Evolutionary conservation across 2,888 invertebrate genomes (phyloP), one percentile per base, ranked within the genome.

Genomic region (Peribatodes rhomboidaria): DNA sequence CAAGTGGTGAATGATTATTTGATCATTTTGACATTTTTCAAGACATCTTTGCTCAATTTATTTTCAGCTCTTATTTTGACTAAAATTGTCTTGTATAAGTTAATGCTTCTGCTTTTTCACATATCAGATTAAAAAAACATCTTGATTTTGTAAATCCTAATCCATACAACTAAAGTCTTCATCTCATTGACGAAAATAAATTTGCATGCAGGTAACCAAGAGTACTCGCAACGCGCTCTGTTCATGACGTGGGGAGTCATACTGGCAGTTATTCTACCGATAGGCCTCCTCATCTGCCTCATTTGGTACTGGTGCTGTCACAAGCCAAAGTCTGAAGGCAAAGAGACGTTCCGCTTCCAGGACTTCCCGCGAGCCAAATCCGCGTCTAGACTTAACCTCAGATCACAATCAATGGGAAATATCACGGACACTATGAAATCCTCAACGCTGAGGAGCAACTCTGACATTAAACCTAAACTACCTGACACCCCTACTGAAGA

Each of bases 241-340:
- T 96, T 96, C 91, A 94, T 96, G 81, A 96, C 96, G 75, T 95
- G 96, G 89, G 96, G 95, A 82, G 94, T 97, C 88, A 95, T 97
- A 85, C 82, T 96, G 83, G 95, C 95, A 79, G 94, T 97, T 77
- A 94, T 97, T 86, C 89, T 96, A 81, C 97, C 97, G 74, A 85
- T 94, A 85, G 86, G 94, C 69, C 94, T 95, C 82, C 93, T 94
- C 76, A 93, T 95, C 79, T 95, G 95, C 83, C 94, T 94, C 56
- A 86, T 94, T 69, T 95, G 95, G 94, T 95, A 94, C 87, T 95
- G 94, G 92, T 95, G 95, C 83, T 94, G 94, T 86, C 73, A 87
- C 90, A 95, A 89, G 88, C 93, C 90, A 80, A 92, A 84, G 86
- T 92, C 93, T 87, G 94, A 90, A 86, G 94, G 93, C 94, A 94